Conservation (phyloP, 2,797 vertebrate genomes). For the Meriones psammophilus region DNA sequence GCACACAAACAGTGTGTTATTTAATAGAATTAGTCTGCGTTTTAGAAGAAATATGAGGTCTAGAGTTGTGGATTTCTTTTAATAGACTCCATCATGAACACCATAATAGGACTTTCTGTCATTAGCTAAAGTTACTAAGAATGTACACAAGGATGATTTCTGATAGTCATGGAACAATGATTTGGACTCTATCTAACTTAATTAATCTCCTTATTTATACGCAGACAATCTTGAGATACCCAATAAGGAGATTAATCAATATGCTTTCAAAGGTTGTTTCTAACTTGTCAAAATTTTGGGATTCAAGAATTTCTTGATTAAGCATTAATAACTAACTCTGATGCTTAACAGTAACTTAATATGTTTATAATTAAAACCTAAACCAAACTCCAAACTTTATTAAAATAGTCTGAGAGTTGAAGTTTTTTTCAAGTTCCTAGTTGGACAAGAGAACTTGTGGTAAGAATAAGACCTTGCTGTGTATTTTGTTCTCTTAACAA, state of each 20-base stretch:
- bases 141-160: slow-evolving; percentile 54
- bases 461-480: not conserved
- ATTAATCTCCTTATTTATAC: not conserved
- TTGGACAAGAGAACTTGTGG: not conserved
- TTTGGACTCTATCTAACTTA: slow-evolving; percentile 22
- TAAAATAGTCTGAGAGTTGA: not conserved
- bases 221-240: not conserved
- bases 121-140: slow-evolving; percentile 52
- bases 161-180: slow-evolving; percentile 38
- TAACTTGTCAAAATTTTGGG: slow-evolving; percentile 12
- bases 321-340: slow-evolving; percentile 23
- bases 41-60: slow-evolving; percentile 11
- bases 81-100: slow-evolving; percentile 30
- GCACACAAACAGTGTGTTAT: slow-evolving; percentile 4
- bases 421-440: not conserved
- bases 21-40: slow-evolving; percentile 14
- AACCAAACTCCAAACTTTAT: slow-evolving; percentile 34
- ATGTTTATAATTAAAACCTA: not conserved
- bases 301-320: slow-evolving; percentile 45
- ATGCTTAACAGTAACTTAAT: slow-evolving; percentile 1
- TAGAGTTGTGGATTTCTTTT: slow-evolving; percentile 21
- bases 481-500: not conserved
- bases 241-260: slow-evolving; percentile 22
- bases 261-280: slow-evolving; percentile 56
- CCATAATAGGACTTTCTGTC: slow-evolving; percentile 13